Evolutionary conservation across 2,797 vertebrate genomes (phyloP).

Genomic region (Gymnothorax javanicus): DNA sequence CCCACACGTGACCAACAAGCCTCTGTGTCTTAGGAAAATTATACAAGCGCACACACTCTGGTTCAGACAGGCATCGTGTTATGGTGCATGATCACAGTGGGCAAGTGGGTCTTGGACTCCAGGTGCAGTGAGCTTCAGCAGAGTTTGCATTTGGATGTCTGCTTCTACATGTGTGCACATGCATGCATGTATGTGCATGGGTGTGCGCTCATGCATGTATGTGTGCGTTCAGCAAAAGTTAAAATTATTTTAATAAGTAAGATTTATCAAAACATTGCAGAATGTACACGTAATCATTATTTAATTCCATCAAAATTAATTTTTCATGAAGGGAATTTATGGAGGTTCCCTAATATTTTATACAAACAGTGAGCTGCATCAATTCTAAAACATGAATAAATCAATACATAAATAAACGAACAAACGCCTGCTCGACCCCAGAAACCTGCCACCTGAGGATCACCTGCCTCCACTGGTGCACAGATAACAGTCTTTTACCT

Average conservation of each 20-base stretch:
- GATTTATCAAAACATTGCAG: constrained; percentile 64
- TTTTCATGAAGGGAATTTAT: constrained; percentile 61
- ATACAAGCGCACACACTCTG: not conserved
- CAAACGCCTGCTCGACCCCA: not conserved
- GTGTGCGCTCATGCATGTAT: not conserved
- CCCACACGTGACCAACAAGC: not conserved
- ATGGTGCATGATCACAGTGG: too few species aligned
- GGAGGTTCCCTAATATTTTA: constrained; percentile 20
- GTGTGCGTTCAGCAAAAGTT: constrained; percentile 11
- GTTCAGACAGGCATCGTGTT: too few species aligned
- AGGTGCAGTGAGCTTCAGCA: not conserved
- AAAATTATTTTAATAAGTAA: constrained; percentile 38
- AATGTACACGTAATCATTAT: constrained; percentile 71
- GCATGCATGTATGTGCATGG: too few species aligned
- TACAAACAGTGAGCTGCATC: not conserved
- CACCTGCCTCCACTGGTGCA: not conserved
- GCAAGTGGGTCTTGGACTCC: not conserved
- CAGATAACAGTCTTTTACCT: not conserved
- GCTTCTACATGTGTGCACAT: not conserved
- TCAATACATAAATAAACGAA: not conserved
- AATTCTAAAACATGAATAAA: not conserved
- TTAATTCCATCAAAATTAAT: constrained; percentile 67
- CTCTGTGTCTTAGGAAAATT: not conserved
- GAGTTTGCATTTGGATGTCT: not conserved
- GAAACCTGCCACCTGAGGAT: not conserved